Conservation (phyloP, 2,797 vertebrate genomes). For the Hozukius guyotensis region DNA sequence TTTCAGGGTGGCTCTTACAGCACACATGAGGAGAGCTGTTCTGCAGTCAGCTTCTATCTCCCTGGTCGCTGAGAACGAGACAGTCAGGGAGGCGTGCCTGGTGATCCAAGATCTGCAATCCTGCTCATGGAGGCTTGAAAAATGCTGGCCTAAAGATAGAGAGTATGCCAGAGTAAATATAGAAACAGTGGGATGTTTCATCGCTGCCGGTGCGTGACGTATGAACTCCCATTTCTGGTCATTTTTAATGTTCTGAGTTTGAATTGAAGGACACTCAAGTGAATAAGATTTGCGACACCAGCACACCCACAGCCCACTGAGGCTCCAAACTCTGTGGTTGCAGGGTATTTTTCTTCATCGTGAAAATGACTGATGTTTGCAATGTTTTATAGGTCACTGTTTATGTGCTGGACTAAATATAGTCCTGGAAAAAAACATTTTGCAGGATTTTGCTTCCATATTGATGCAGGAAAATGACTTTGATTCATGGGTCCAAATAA, state of each 20-base stretch:
- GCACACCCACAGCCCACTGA: neutral
- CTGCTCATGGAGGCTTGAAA: slow-evolving; percentile 44
- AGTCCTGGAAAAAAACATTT: neutral
- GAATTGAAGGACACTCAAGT: slow-evolving; percentile 24
- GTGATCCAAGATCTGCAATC: slow-evolving; percentile 24
- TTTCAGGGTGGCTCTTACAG: neutral
- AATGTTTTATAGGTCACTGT: slow-evolving; percentile 9
- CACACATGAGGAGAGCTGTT: neutral
- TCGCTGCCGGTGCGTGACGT: slow-evolving; percentile 13
- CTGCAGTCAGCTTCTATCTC: slow-evolving; percentile 21
- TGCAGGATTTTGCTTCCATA: neutral
- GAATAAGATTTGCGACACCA: slow-evolving; percentile 6
- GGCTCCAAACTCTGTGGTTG: neutral
- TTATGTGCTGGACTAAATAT: slow-evolving; percentile 4
- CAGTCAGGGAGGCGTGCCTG: neutral
- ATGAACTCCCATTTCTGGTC: slow-evolving; percentile 18
- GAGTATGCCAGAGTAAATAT: slow-evolving; percentile 26
- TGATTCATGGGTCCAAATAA: neutral
- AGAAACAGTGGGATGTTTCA: slow-evolving; percentile 27
- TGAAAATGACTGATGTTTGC: slow-evolving; percentile 18
- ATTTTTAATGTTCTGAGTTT: slow-evolving; percentile 23
- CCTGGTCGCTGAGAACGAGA: neutral
- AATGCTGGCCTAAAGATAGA: slow-evolving; percentile 38
- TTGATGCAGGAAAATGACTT: neutral
- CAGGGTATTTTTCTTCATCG: neutral